phyloP scores from a whole-genome alignment of 2,888 invertebrate species.

The Ichneumoninae sp. region DNA sequence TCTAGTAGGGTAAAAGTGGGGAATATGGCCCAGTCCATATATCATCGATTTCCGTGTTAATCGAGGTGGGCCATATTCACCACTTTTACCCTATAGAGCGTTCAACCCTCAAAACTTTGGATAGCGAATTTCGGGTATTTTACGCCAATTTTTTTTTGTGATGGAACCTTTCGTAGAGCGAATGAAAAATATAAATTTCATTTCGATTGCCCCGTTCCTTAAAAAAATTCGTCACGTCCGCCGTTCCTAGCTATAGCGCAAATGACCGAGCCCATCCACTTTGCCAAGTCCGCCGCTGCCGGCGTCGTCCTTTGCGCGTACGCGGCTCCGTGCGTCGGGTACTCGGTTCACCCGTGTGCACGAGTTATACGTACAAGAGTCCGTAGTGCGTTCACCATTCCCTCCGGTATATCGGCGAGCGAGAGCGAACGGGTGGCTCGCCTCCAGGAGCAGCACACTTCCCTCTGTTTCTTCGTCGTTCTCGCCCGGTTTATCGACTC shows the following conservation, averaged over 20 bases:
- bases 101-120: not conserved
- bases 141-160: not conserved
- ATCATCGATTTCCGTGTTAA: too few species aligned
- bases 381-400: slow-evolving; percentile 19
- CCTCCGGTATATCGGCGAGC: slow-evolving; percentile 3
- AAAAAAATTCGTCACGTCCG: not conserved
- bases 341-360: slow-evolving; percentile 12
- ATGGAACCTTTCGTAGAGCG: not conserved
- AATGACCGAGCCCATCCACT: not conserved
- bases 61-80: too few species aligned
- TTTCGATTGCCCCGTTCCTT: not conserved
- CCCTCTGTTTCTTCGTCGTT: slow-evolving; percentile 30
- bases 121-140: not conserved
- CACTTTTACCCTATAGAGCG: not conserved
- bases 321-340: not conserved
- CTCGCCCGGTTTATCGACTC: slow-evolving; percentile 35
- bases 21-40: too few species aligned
- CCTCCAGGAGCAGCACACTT: slow-evolving; percentile 9
- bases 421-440: slow-evolving; percentile 26
- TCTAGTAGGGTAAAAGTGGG: too few species aligned
- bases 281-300: not conserved
- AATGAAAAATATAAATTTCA: not conserved
- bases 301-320: slow-evolving; percentile 18
- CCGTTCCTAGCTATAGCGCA: not conserved
- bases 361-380: slow-evolving; percentile 9